These are phyloP conservation scores for Tachuris rubrigastra DNA, from an alignment of 2,113 vertebrate genomes.

Conservation along the genomic window DNA sequence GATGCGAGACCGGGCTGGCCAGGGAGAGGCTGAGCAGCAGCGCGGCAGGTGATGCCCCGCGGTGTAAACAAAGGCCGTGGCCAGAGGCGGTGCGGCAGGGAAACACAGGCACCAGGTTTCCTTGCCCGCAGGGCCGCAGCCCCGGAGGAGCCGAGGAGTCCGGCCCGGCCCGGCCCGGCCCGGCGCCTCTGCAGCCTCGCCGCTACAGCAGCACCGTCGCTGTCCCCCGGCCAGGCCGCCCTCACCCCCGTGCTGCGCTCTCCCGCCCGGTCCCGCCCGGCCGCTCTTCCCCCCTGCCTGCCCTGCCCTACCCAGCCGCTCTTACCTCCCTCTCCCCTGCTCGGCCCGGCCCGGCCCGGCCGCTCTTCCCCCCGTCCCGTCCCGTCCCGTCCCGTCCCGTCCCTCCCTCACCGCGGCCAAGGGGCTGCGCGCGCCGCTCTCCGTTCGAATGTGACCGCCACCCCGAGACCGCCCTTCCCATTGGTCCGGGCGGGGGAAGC, in stretches of 20 bases:
- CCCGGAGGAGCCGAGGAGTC: rapidly evolving
- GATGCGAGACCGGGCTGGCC: rapidly evolving
- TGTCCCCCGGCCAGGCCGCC: rapidly evolving
- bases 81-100: rapidly evolving
- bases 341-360: rapidly evolving
- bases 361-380: too few species aligned
- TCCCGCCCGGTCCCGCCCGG: rapidly evolving
- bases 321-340: too few species aligned
- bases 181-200: neutral
- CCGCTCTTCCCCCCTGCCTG: too few species aligned
- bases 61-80: neutral
- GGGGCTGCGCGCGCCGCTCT: rapidly evolving
- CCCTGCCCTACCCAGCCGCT: neutral
- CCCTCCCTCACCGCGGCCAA: rapidly evolving
- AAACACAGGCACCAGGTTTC: rapidly evolving
- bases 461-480: neutral
- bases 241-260: too few species aligned
- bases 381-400: rapidly evolving
- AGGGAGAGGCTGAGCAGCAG: neutral
- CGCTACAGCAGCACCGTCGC: rapidly evolving
- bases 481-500: neutral
- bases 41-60: neutral
- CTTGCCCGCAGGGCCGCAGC: neutral
- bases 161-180: neutral
- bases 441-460: neutral